Evolutionary conservation across 2,888 invertebrate species (phyloP).

Genomic region (Rotaria magnacalcarata): DNA sequence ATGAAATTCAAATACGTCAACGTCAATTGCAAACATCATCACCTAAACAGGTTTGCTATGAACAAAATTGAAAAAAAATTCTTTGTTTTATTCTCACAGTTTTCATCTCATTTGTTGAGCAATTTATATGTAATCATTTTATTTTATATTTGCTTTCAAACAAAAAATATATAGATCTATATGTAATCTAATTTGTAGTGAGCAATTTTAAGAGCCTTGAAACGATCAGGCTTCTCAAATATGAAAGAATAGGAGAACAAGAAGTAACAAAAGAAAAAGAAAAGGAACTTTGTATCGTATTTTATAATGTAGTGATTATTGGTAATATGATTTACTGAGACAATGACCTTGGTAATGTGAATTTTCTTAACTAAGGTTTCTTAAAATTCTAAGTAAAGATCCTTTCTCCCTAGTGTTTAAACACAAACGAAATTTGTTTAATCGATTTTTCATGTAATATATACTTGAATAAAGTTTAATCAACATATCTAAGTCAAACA

Average conservation of each 20-base stretch:
- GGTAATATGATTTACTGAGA: too few relatives aligned
- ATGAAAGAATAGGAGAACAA: neutral
- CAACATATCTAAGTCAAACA: neutral
- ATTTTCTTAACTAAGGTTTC: too few relatives aligned
- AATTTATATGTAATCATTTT: neutral
- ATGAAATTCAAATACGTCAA: neutral
- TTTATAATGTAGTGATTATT: too few relatives aligned
- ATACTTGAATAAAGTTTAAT: slow-evolving; percentile 16
- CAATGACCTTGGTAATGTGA: too few relatives aligned
- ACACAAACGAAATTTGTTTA: neutral
- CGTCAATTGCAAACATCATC: neutral
- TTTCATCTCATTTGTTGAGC: too few relatives aligned
- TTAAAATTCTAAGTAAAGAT: too few relatives aligned
- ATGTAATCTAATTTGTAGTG: too few relatives aligned
- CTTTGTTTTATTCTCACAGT: too few relatives aligned
- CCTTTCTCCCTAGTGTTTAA: too few relatives aligned
- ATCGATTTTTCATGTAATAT: neutral
- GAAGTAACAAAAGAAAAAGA: too few relatives aligned
- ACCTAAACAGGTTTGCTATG: neutral
- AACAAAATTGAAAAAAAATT: too few relatives aligned
- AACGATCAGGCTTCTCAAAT: neutral
- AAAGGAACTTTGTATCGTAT: too few relatives aligned
- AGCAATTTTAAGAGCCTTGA: neutral
- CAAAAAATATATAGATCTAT: neutral
- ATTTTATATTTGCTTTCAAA: neutral